Evolutionary conservation across 2,888 invertebrate genomes (phyloP).

Genomic region (Noctua fimbriata): DNA sequence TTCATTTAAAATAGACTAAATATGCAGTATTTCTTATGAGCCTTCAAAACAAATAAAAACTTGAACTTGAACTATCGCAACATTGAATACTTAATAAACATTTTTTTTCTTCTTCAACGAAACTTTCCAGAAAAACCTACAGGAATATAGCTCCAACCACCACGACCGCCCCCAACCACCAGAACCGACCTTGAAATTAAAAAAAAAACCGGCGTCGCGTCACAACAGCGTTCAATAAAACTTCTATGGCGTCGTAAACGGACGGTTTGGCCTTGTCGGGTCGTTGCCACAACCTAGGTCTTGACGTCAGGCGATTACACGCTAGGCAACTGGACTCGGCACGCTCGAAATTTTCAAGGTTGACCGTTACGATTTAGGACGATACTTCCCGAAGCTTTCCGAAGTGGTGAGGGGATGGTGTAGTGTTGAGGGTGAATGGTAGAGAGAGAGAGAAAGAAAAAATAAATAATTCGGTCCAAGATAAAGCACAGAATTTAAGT

Average conservation of each 20-base stretch:
- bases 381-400: conserved; percentile 52
- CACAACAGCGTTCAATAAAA: conserved; percentile 73
- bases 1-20: background rate
- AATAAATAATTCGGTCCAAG: background rate
- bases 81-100: background rate
- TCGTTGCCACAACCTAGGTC: conserved; percentile 79
- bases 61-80: conserved; percentile 19
- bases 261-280: conserved; percentile 78
- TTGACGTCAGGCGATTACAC: conserved; percentile 74
- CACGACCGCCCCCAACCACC: conserved; percentile 8
- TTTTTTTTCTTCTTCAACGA: background rate
- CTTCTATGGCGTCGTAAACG: conserved; percentile 75
- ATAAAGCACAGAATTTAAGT: background rate
- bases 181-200: conserved; percentile 13
- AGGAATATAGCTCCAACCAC: background rate
- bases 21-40: background rate
- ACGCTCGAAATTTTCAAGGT: conserved; percentile 64
- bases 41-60: background rate
- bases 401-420: conserved; percentile 11
- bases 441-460: background rate
- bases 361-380: conserved; percentile 54
- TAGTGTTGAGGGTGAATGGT: conserved; percentile 11
- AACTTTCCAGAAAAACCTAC: background rate
- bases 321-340: conserved; percentile 67
- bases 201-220: conserved; percentile 66